Conservation (phyloP, 2,797 vertebrate genomes). For the Sebastes itinus region DNA sequence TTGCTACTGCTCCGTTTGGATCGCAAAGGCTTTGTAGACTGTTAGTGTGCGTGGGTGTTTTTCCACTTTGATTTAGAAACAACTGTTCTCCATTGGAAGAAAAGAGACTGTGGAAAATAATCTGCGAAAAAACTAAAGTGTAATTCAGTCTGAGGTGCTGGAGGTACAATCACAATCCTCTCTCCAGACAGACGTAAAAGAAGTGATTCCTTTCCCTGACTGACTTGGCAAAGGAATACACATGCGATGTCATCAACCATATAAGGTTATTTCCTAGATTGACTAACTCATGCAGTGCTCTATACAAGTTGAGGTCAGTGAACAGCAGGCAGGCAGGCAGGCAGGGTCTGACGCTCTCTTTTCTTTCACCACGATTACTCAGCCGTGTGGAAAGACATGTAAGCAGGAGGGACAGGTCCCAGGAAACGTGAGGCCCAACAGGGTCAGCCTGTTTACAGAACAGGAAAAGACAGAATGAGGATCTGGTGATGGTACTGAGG, state of each 20-base stretch:
- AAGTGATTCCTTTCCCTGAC: neutral
- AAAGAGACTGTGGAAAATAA: neutral
- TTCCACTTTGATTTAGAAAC: neutral
- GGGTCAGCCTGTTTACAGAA: slow-evolving; percentile 47
- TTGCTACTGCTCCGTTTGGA: neutral
- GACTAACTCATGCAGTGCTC: slow-evolving; percentile 33
- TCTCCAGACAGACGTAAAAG: neutral
- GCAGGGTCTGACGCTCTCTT: slow-evolving; percentile 26
- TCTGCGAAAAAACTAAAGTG: neutral
- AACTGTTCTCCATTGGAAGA: neutral
- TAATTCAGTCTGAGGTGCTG: neutral
- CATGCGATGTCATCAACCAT: slow-evolving; percentile 22
- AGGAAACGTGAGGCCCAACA: slow-evolving; percentile 40
- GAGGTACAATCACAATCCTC: neutral
- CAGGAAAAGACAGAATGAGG: neutral
- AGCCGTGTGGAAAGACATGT: slow-evolving; percentile 54
- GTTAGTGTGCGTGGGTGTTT: neutral
- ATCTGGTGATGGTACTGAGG: neutral
- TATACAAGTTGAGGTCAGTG: slow-evolving; percentile 52
- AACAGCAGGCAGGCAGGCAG: slow-evolving; percentile 53
- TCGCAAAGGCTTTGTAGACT: neutral
- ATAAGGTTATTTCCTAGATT: slow-evolving; percentile 40
- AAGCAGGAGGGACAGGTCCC: slow-evolving; percentile 36
- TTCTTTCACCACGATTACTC: slow-evolving; percentile 62
- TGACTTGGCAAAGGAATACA: neutral